Conservation (phyloP, 2,113 vertebrate genomes). For the Heterochromis multidens region DNA sequence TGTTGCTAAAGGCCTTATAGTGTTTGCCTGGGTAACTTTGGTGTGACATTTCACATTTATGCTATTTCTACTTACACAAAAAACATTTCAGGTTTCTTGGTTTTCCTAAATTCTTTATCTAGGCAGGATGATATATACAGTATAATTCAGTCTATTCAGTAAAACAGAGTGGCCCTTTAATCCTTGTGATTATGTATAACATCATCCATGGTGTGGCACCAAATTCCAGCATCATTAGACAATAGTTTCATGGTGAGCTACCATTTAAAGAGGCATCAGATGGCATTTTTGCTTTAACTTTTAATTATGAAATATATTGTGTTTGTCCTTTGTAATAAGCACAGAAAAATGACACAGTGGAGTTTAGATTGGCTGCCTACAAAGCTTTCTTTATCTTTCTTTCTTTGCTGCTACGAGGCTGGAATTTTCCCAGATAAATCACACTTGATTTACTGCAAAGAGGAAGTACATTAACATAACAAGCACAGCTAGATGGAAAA, state of each 20-base stretch:
- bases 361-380: no score
- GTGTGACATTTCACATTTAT: neutral
- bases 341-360: neutral
- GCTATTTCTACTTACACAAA: neutral
- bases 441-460: neutral
- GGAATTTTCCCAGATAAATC: neutral
- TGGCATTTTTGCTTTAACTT: neutral
- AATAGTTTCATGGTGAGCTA: neutral
- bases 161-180: neutral
- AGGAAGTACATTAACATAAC: neutral
- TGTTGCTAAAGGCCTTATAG: conserved; percentile 31
- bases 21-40: neutral
- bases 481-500: neutral
- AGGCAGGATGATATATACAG: neutral
- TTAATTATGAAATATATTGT: no score
- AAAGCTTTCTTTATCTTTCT: neutral
- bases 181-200: neutral
- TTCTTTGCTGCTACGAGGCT: neutral
- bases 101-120: neutral
- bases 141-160: neutral
- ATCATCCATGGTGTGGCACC: neutral
- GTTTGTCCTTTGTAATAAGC: neutral
- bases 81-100: neutral
- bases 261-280: neutral
- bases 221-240: neutral